Conservation (phyloP, 2,113 vertebrate species). For the Phalacrocorax pelagicus region DNA sequence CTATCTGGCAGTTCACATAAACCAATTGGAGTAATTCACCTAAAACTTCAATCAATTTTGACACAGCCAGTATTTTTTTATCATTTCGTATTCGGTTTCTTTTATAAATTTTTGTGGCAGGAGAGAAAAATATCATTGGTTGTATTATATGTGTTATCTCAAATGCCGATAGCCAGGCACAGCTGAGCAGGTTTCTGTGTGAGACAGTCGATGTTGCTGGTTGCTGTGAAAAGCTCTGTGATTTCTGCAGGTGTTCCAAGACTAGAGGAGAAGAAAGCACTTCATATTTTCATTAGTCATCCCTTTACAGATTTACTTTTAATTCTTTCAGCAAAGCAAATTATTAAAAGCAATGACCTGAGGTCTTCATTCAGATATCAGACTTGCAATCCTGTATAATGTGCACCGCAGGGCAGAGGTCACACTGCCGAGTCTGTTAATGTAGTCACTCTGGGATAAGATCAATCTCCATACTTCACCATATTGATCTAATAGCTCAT, state of each 20-base stretch:
- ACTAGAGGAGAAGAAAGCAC: neutral
- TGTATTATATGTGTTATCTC: neutral
- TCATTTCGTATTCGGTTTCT: neutral
- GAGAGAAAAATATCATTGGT: neutral
- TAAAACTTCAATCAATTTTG: neutral
- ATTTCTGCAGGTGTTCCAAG: neutral
- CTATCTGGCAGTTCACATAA: neutral
- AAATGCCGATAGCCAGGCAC: fast-evolving
- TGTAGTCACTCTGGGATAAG: constrained; percentile 84
- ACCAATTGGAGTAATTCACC: neutral
- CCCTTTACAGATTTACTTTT: constrained; percentile 45
- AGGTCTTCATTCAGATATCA: constrained; percentile 65
- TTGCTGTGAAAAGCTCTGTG: neutral
- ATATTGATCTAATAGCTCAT: constrained; percentile 83
- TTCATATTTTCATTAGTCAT: constrained; percentile 23
- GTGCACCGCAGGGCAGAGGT: constrained; percentile 83
- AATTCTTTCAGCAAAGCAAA: constrained; percentile 47
- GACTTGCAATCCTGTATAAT: constrained; percentile 76
- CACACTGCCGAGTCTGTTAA: constrained; percentile 83
- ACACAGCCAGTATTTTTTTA: neutral
- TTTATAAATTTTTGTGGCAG: neutral
- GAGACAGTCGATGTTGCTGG: fast-evolving
- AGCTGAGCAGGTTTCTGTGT: neutral
- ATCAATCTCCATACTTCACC: constrained; percentile 89
- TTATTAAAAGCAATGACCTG: constrained; percentile 71